Conservation (phyloP, 1,140 invertebrate species). For the Eumaeus atala region DNA sequence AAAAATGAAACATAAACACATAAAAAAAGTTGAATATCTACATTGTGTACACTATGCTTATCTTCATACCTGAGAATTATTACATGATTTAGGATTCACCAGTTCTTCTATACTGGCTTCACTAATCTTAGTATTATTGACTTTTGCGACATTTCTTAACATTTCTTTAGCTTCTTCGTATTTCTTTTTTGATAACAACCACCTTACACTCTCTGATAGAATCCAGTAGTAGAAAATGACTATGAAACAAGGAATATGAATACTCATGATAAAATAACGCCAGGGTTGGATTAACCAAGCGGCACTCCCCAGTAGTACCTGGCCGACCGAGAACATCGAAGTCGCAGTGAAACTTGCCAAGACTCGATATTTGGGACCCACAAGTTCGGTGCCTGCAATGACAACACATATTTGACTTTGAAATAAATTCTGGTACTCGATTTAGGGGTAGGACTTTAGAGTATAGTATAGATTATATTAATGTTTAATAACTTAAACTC, state of each 20-base stretch:
- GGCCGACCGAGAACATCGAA: conserved; percentile 83
- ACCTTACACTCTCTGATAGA: conserved; percentile 80
- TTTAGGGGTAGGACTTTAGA: no score
- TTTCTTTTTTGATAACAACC: conserved; percentile 82
- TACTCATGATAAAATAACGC: conserved; percentile 78
- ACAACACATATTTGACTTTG: no score
- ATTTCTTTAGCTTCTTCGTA: conserved; percentile 77
- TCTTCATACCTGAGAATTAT: background rate
- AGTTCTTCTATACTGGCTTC: conserved; percentile 73
- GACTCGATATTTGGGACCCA: conserved; percentile 82
- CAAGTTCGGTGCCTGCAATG: conserved; percentile 82
- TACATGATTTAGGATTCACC: conserved; percentile 21
- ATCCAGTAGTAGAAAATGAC: conserved; percentile 78
- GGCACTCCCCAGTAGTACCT: conserved; percentile 78
- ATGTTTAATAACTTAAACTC: no score
- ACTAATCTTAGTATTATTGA: conserved; percentile 78
- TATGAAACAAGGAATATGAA: conserved; percentile 80
- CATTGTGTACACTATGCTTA: background rate
- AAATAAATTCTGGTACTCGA: no score
- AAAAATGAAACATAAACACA: background rate
- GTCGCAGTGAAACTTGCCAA: conserved; percentile 80
- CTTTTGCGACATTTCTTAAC: conserved; percentile 76
- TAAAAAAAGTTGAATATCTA: background rate
- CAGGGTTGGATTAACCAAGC: conserved; percentile 82
- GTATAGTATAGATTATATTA: no score